These are phyloP conservation scores for Monarcha castaneiventris DNA, from an alignment of 2,113 vertebrate species.

Conservation along the genomic window DNA sequence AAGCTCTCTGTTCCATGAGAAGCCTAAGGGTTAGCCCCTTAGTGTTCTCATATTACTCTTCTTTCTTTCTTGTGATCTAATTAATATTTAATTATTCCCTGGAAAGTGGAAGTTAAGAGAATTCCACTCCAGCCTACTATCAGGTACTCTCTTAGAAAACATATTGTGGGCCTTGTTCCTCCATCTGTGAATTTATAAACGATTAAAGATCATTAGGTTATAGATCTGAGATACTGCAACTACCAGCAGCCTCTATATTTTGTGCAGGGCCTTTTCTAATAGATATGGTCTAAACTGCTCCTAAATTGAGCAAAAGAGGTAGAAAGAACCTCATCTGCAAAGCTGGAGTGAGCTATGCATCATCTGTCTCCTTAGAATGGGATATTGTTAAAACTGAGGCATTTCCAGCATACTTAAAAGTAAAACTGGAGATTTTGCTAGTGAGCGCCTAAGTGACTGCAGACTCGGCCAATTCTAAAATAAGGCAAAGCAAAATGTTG, in stretches of 20 bases:
- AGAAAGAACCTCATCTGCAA: not conserved
- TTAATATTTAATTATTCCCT: conserved; percentile 26
- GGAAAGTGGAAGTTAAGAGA: not conserved
- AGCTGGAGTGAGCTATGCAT: not conserved
- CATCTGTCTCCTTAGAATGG: not conserved
- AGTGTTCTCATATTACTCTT: not conserved
- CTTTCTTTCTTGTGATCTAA: not conserved
- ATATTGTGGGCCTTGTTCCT: not conserved
- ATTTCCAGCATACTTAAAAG: not conserved
- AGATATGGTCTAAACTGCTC: not conserved
- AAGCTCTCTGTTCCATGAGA: not conserved
- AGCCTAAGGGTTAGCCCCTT: not conserved
- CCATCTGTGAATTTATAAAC: not conserved
- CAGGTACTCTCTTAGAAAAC: not conserved
- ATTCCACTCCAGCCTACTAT: not conserved
- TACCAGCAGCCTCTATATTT: not conserved
- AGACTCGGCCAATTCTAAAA: not conserved
- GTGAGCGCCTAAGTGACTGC: not conserved
- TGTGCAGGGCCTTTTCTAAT: not conserved
- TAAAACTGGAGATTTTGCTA: not conserved
- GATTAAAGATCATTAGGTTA: not conserved
- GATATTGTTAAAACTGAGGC: not conserved
- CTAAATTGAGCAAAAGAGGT: not conserved
- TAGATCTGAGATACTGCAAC: not conserved
- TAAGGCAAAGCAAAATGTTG: not conserved